These are phyloP conservation scores for Thinocorus orbignyianus DNA, from an alignment of 2,113 vertebrate species.

Conservation along the genomic window DNA sequence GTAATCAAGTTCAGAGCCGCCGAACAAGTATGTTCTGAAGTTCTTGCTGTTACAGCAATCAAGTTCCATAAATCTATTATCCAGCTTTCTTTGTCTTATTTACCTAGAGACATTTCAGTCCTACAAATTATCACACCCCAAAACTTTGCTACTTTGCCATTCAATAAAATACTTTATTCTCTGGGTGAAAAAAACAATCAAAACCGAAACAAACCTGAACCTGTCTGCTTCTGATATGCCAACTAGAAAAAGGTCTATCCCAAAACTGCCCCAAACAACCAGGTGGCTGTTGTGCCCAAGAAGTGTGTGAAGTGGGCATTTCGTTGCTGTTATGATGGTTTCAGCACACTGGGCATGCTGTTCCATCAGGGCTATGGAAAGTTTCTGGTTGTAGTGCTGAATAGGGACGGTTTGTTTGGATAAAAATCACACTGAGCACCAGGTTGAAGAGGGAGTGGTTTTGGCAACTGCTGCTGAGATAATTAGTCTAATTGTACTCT, in stretches of 20 bases:
- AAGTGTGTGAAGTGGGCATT: not conserved
- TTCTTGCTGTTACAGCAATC: not conserved
- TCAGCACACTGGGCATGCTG: not conserved
- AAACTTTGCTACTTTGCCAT: not conserved
- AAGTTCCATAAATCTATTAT: not conserved
- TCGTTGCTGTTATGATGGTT: rapidly evolving
- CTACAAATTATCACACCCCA: not conserved
- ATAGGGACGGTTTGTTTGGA: not conserved
- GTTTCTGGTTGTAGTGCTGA: not conserved
- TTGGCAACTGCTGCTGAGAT: not conserved
- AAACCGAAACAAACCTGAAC: not conserved
- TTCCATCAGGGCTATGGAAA: not conserved
- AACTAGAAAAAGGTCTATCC: not conserved
- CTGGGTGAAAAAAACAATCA: not conserved
- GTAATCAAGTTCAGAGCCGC: not conserved
- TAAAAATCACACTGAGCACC: not conserved
- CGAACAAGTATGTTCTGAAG: not conserved
- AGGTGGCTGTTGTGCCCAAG: not conserved
- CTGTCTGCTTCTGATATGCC: not conserved
- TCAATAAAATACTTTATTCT: not conserved
- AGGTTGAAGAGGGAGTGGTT: not conserved
- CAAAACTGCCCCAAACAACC: not conserved
- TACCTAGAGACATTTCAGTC: not conserved
- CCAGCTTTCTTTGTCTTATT: not conserved
- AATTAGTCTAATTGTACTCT: not conserved